Conservation (phyloP, 2,888 invertebrate genomes). For the Poecilus cupreus region DNA sequence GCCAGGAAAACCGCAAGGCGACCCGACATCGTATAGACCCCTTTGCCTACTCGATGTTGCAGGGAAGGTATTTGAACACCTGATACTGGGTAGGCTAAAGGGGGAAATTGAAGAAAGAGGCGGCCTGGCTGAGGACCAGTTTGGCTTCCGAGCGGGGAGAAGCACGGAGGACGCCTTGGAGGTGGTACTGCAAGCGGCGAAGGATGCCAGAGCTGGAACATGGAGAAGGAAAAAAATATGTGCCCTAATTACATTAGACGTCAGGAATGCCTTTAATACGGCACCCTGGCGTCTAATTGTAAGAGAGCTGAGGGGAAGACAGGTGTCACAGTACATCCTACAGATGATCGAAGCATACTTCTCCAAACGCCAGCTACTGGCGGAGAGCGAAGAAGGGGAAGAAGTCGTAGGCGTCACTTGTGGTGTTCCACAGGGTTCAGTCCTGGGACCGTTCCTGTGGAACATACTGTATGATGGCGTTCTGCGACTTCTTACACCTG, state of each 20-base stretch:
- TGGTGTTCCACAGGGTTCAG: background rate
- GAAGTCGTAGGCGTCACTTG: background rate
- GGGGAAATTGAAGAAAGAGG: conserved; percentile 41
- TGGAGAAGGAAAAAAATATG: background rate
- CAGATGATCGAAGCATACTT: too few relatives aligned
- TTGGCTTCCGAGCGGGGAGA: background rate
- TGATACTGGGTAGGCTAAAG: background rate
- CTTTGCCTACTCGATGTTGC: background rate
- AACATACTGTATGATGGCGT: background rate
- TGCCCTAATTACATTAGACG: background rate
- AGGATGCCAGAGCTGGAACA: background rate
- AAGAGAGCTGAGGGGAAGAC: background rate
- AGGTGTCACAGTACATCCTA: too few relatives aligned
- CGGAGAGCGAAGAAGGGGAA: too few relatives aligned
- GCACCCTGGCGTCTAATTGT: background rate
- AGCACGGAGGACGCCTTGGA: background rate
- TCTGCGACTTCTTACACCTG: background rate
- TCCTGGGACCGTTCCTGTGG: background rate
- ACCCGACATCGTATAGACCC: background rate
- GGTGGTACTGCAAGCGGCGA: background rate
- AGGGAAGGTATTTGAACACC: background rate
- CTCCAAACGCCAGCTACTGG: too few relatives aligned
- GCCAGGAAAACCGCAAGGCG: background rate
- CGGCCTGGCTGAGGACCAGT: background rate
- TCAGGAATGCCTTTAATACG: too few relatives aligned